Conservation (phyloP, 2,797 vertebrate genomes). For the Manis crassicaudata region DNA sequence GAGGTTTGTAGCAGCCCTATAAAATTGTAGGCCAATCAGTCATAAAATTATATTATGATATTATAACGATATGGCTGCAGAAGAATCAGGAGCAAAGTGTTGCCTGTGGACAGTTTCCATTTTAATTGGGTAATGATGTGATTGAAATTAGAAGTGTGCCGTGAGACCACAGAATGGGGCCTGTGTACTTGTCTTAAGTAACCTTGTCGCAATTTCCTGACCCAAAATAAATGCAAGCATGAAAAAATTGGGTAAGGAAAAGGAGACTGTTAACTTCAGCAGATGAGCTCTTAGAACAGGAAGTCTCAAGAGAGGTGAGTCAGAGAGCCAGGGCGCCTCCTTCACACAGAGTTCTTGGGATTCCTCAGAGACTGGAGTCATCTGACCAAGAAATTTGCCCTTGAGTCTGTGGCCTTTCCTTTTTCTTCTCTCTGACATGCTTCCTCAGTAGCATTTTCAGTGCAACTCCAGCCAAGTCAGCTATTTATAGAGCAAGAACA, state of each 20-base stretch:
- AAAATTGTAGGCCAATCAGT: slow-evolving; percentile 69
- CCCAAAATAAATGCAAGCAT: slow-evolving; percentile 21
- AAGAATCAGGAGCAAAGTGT: slow-evolving; percentile 61
- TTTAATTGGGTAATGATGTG: slow-evolving; percentile 60
- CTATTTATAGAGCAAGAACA: slow-evolving; percentile 74
- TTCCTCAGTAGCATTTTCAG: slow-evolving; percentile 46
- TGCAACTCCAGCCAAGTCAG: slow-evolving; percentile 49
- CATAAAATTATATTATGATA: slow-evolving; percentile 64
- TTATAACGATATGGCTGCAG: slow-evolving; percentile 9
- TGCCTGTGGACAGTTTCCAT: slow-evolving; percentile 69
- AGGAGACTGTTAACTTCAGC: not conserved
- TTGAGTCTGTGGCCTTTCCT: slow-evolving; percentile 61
- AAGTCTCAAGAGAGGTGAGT: not conserved
- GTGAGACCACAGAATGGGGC: not conserved
- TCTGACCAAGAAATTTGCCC: slow-evolving; percentile 51
- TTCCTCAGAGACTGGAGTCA: slow-evolving; percentile 10
- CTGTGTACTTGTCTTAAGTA: not conserved
- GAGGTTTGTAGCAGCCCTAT: slow-evolving; percentile 59
- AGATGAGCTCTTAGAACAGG: not conserved
- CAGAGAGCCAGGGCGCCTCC: not conserved
- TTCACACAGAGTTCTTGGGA: not conserved
- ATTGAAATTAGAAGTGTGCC: slow-evolving; percentile 51
- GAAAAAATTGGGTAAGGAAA: not conserved
- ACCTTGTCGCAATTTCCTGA: slow-evolving; percentile 28
- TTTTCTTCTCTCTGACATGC: slow-evolving; percentile 54